Percentiles rank a stretch among this genome's conserved stretches.
These are phyloP conservation scores for Tachuris rubrigastra DNA, from an alignment of 2,113 vertebrate species.

Conservation along the genomic window DNA sequence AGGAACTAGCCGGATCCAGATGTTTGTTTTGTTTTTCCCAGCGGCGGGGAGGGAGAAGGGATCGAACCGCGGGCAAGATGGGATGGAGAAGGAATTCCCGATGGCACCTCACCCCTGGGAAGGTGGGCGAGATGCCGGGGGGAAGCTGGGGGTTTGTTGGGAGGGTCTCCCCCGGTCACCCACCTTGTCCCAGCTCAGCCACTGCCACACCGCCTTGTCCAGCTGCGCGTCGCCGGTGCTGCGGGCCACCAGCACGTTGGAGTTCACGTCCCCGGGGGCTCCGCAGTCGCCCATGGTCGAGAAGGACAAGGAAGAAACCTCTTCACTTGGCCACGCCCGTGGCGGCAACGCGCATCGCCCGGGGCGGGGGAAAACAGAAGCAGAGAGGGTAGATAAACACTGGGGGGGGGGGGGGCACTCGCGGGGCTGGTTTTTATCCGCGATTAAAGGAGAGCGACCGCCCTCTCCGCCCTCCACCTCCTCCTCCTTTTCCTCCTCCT, in stretches of 20 bases:
- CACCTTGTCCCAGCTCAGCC: constrained; percentile 91
- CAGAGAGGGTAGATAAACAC: too few relatives aligned
- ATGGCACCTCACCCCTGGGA: too few relatives aligned
- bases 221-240: constrained; percentile 83
- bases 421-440: not conserved
- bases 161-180: not conserved
- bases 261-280: constrained; percentile 77
- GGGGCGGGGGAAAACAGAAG: rapidly evolving
- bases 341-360: not conserved
- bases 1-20: rapidly evolving
- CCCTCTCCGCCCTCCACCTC: not conserved
- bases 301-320: not conserved
- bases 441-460: not conserved
- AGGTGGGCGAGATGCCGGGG: too few relatives aligned
- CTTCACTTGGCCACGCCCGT: not conserved
- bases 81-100: not conserved
- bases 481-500: not conserved
- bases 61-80: not conserved
- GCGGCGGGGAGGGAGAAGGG: not conserved
- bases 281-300: constrained; percentile 70
- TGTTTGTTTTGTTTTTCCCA: too few relatives aligned
- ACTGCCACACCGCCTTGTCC: constrained; percentile 81
- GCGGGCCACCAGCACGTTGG: constrained; percentile 68
- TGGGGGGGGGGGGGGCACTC: too few relatives aligned
- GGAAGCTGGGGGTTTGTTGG: too few relatives aligned